A percentile compares a stretch with the other conserved stretches of the same genome.
phyloP scores from a whole-genome alignment of 2,113 vertebrate genomes.

The Sylvia atricapilla region DNA sequence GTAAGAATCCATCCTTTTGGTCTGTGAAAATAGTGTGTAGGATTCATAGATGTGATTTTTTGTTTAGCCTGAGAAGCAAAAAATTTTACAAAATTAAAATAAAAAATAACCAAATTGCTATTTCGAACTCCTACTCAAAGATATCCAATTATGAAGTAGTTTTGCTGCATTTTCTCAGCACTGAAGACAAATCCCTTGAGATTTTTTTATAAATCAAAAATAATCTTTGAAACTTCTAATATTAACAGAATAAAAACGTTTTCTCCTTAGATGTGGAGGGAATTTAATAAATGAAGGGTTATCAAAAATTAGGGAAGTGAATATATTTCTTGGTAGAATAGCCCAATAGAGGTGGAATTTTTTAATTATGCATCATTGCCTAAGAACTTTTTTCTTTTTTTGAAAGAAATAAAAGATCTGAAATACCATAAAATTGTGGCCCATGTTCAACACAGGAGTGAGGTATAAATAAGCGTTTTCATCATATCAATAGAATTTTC shows the following conservation, averaged over 20 bases:
- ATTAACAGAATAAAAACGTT: constrained; percentile 16
- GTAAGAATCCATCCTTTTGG: not conserved
- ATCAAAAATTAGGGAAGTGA: not conserved
- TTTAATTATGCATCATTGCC: not conserved
- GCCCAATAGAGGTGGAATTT: not conserved
- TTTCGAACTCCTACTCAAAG: constrained; percentile 59
- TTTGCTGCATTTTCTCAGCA: constrained; percentile 38
- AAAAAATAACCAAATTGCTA: not conserved
- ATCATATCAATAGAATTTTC: not conserved
- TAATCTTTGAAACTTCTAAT: constrained; percentile 10
- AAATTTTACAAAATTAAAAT: constrained; percentile 40
- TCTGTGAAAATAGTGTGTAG: not conserved
- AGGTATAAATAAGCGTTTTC: not conserved
- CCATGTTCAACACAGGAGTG: not conserved
- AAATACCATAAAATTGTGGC: not conserved
- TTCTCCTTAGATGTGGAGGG: not conserved
- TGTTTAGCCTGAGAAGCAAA: constrained; percentile 32
- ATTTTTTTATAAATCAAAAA: constrained; percentile 34
- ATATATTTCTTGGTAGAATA: not conserved
- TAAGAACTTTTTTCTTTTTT: not conserved
- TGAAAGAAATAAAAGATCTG: not conserved
- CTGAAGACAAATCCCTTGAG: constrained; percentile 11
- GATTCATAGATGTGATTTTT: not conserved
- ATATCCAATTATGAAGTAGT: constrained; percentile 42
- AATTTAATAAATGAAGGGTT: not conserved